These are phyloP conservation scores for Forbesichthys agassizii DNA, from an alignment of 2,113 vertebrate species.

Conservation along the genomic window DNA sequence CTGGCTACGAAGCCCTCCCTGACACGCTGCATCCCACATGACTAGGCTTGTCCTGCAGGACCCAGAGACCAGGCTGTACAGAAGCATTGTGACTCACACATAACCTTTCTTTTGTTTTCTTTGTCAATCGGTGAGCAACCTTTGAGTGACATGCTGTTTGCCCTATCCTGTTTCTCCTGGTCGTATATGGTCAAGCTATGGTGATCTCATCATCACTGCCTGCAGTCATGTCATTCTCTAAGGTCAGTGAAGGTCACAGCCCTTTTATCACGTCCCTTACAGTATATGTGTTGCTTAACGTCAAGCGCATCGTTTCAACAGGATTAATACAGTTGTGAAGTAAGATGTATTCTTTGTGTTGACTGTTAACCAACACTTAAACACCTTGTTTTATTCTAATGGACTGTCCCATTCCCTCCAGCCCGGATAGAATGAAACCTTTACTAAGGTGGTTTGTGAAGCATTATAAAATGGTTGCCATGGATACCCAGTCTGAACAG, in stretches of 20 bases:
- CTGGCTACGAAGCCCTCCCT: constrained; percentile 44
- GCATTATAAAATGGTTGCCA: constrained; percentile 74
- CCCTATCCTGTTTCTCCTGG: not conserved
- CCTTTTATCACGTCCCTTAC: constrained; percentile 14
- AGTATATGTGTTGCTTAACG: constrained; percentile 1
- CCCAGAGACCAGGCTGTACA: constrained; percentile 21
- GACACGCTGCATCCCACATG: constrained; percentile 66
- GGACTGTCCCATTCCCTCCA: constrained; percentile 48
- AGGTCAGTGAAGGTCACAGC: constrained; percentile 13
- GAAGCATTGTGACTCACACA: constrained; percentile 16
- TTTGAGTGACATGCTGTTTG: not conserved
- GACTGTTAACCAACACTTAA: constrained; percentile 34
- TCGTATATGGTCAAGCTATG: not conserved
- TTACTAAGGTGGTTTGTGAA: constrained; percentile 67
- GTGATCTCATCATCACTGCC: constrained; percentile 3
- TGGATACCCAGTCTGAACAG: constrained; percentile 69
- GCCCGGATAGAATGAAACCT: constrained; percentile 66
- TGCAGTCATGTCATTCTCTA: constrained; percentile 31
- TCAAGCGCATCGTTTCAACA: constrained; percentile 17
- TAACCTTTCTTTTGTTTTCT: not conserved
- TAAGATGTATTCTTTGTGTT: constrained; percentile 11
- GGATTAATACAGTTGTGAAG: not conserved
- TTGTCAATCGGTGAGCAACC: not conserved
- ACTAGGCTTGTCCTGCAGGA: constrained; percentile 54
- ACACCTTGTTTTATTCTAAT: constrained; percentile 44